These are phyloP conservation scores for Exephanes ischioxanthus DNA, from an alignment of 2,888 invertebrate genomes.

Conservation along the genomic window DNA sequence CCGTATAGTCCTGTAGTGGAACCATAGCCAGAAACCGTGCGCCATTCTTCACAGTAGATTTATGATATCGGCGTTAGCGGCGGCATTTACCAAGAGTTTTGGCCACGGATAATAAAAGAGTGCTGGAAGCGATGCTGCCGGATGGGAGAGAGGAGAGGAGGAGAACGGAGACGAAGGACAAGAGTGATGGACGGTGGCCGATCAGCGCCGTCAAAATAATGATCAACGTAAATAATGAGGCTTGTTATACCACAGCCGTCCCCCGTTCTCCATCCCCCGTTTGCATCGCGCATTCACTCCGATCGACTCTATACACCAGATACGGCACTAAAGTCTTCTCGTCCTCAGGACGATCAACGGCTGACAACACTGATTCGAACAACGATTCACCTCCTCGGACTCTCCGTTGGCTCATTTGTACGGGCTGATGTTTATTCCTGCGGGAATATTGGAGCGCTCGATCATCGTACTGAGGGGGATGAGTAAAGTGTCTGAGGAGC, in stretches of 20 bases:
- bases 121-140: slow-evolving; percentile 68
- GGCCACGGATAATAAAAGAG: slow-evolving; percentile 78
- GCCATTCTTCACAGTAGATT: slow-evolving; percentile 76
- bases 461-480: background rate
- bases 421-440: background rate
- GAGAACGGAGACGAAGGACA: slow-evolving; percentile 64
- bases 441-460: slow-evolving; percentile 5
- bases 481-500: background rate
- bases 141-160: slow-evolving; percentile 51
- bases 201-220: slow-evolving; percentile 84
- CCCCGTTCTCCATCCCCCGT: slow-evolving; percentile 22
- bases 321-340: too few relatives aligned
- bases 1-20: slow-evolving; percentile 24
- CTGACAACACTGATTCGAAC: background rate
- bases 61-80: slow-evolving; percentile 80
- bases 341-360: background rate
- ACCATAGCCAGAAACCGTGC: slow-evolving; percentile 30
- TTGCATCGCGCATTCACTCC: slow-evolving; percentile 58
- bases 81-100: slow-evolving; percentile 81
- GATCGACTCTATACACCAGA: slow-evolving; percentile 11
- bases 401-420: background rate
- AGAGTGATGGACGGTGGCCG: slow-evolving; percentile 83
- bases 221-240: slow-evolving; percentile 82
- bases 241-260: slow-evolving; percentile 72
- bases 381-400: background rate